Conservation (phyloP, 2,113 vertebrate genomes). For the Aldabrachelys gigantea region DNA sequence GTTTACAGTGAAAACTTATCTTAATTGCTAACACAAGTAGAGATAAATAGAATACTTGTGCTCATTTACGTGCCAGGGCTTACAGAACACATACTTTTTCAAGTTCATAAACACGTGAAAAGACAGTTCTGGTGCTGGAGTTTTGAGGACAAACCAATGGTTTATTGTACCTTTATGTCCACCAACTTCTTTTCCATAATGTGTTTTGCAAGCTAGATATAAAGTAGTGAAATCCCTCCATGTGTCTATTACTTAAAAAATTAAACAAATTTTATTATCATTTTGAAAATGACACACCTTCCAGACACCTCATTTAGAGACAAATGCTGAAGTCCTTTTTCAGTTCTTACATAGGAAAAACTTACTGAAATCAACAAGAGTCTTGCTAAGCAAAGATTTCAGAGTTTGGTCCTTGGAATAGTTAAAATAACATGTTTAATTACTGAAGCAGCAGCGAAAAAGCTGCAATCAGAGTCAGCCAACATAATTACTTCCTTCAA, state of each 20-base stretch:
- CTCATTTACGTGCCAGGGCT: constrained; percentile 54
- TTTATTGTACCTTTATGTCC: constrained; percentile 37
- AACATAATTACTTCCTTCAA: constrained; percentile 69
- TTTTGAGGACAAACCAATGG: constrained; percentile 40
- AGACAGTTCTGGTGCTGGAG: constrained; percentile 52
- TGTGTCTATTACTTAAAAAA: background rate
- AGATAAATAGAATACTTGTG: constrained; percentile 32
- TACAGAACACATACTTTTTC: constrained; percentile 63
- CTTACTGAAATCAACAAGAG: no score
- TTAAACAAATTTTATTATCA: constrained; percentile 31
- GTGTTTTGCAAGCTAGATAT: background rate
- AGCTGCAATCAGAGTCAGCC: constrained; percentile 30
- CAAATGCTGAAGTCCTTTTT: no score
- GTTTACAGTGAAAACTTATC: constrained; percentile 59
- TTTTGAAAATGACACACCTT: constrained; percentile 1
- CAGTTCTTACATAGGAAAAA: no score
- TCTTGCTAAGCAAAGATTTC: no score
- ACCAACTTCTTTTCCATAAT: background rate
- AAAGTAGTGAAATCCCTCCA: no score
- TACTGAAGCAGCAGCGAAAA: constrained; percentile 66
- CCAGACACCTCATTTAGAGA: no score
- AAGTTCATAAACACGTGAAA: constrained; percentile 56
- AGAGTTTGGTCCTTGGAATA: no score
- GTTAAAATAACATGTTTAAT: background rate
- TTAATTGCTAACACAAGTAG: constrained; percentile 49